Evolutionary conservation across 2,888 invertebrate species (phyloP), one percentile per base, ranked within the genome.

Genomic region (Ectropis crepuscularia): DNA sequence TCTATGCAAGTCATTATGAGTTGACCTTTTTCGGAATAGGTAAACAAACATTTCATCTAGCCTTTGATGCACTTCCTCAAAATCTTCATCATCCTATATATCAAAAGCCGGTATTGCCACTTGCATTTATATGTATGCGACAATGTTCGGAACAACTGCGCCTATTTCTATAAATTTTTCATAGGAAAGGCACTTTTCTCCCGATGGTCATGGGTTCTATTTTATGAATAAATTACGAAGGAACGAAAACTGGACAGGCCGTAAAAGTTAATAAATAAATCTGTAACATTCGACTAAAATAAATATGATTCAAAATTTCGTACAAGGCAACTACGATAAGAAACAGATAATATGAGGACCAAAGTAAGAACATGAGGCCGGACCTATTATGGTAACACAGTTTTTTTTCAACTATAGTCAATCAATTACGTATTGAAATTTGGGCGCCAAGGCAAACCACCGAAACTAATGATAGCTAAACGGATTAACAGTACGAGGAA

Each of bases 401-500:
- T 57, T 57, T 62, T 63, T 48, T 39, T n/a, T 47, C 53, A 12
- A 58, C 55, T 53, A 58, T 50, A 59, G 53, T 47, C 55, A 64
- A 62, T 75, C 68, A 70, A 74, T 65, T 61, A 67, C 53, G 60
- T 61, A 73, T 77, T 70, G 76, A 79, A 74, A 76, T 77, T 68
- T 74, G 69, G 73, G 72, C 76, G 76, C 76, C 89, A 89, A 89
- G 90, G 90, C 80, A 73, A 89, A 69, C 87, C 64, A 68, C 74
- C 63, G 87, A 87, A 85, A 78, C 79, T 74, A 82, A 81, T 80
- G 82, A 79, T 78, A 81, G 85, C 85, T 86, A 87, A 86, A 84
- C 81, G 80, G 83, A 84, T 85, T 59, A 82, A 68, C 63, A 71
- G 71, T 78, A 87, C 79, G 75, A 90, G 91, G 91, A 91, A 91